Conservation (phyloP, 1,140 invertebrate species). For the Cotesia vestalis region DNA sequence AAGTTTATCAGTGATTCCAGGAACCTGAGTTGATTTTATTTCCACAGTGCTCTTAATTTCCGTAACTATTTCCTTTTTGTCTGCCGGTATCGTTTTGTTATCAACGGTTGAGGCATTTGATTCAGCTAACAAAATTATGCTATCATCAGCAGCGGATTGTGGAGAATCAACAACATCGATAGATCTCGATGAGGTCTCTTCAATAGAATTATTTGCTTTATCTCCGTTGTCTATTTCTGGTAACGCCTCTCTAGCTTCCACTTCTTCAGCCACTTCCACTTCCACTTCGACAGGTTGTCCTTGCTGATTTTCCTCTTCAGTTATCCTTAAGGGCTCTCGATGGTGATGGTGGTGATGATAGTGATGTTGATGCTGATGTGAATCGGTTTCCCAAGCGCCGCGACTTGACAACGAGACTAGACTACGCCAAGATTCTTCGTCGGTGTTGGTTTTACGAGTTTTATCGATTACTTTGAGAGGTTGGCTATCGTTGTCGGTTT, state of each 20-base stretch:
- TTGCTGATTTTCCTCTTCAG: constrained; percentile 13
- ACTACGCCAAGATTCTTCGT: constrained; percentile 33
- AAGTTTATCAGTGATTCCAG: constrained; percentile 40
- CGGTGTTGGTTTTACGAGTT: constrained; percentile 27
- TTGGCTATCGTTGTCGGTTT: too few species aligned
- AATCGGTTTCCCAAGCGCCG: constrained; percentile 20
- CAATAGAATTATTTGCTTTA: background rate
- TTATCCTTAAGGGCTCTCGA: constrained; percentile 25
- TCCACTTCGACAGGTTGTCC: background rate
- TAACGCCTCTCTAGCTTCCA: background rate
- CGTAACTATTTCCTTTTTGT: constrained; percentile 23
- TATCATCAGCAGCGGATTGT: background rate
- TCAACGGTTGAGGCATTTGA: constrained; percentile 10
- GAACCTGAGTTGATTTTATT: constrained; percentile 59
- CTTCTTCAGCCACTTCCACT: background rate
- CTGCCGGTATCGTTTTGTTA: background rate
- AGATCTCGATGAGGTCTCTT: constrained; percentile 7
- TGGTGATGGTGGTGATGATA: too few species aligned
- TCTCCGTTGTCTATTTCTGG: background rate
- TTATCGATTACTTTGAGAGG: constrained; percentile 28
- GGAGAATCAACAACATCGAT: too few species aligned
- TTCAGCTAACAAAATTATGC: background rate
- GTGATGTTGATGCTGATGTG: background rate
- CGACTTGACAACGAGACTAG: constrained; percentile 14
- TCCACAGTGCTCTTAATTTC: constrained; percentile 53